Conservation (phyloP, 2,797 vertebrate species). For the Bradypus variegatus region DNA sequence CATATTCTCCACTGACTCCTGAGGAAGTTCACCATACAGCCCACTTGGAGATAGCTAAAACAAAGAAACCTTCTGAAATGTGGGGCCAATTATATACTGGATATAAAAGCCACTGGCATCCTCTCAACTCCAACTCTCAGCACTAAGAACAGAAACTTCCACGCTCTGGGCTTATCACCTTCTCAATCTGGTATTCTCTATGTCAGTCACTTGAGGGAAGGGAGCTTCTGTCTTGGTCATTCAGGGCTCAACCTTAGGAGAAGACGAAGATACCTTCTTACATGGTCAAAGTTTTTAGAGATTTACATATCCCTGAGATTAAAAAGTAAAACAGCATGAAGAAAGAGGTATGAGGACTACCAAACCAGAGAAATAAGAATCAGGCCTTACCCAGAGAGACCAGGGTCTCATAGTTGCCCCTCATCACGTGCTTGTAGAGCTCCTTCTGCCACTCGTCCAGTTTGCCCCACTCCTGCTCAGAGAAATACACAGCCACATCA, state of each 20-base stretch:
- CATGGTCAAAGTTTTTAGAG: neutral
- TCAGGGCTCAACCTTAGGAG: neutral
- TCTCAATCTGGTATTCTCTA: neutral
- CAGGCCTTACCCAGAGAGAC: constrained; percentile 64
- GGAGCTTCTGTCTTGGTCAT: neutral
- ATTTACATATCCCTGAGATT: rapidly evolving
- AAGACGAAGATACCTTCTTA: neutral
- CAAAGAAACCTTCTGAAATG: neutral
- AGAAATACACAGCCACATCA: constrained; percentile 60
- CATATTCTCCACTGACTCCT: neutral
- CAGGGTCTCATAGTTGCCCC: constrained; percentile 64
- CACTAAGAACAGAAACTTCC: neutral
- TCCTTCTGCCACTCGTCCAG: constrained; percentile 66
- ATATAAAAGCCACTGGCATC: neutral
- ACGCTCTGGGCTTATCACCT: neutral
- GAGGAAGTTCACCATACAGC: neutral
- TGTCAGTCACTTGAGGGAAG: neutral
- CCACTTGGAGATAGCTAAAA: neutral
- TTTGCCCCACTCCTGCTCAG: constrained; percentile 64
- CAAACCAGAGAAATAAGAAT: neutral
- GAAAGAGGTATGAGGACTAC: neutral
- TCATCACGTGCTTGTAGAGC: constrained; percentile 66
- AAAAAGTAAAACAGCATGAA: neutral
- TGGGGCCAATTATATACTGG: neutral
- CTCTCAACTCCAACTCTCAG: neutral